These are phyloP conservation scores for Harmothoe impar DNA, from an alignment of 2,888 invertebrate species.

Conservation along the genomic window DNA sequence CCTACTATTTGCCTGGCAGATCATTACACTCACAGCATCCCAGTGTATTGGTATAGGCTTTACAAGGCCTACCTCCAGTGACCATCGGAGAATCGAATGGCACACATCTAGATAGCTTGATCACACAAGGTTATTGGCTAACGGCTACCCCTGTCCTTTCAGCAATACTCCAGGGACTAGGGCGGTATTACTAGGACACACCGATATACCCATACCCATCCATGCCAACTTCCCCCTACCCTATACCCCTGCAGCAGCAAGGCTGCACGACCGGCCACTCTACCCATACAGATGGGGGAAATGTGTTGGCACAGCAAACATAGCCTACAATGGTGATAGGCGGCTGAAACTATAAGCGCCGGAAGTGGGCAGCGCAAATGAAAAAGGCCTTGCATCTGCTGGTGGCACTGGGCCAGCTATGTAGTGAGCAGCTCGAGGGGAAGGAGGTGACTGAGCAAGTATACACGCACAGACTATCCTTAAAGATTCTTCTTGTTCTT, in stretches of 20 bases:
- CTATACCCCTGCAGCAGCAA: no score
- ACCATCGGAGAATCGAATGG: no score
- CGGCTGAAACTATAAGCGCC: constrained; percentile 38
- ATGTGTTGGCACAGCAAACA: constrained; percentile 49
- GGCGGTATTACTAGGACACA: neutral
- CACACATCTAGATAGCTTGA: no score
- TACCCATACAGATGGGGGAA: constrained; percentile 8
- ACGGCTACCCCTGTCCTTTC: no score
- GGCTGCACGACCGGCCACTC: neutral
- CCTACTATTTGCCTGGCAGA: no score
- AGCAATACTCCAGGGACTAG: no score
- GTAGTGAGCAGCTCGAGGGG: constrained; percentile 5
- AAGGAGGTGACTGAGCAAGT: constrained; percentile 14
- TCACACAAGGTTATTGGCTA: no score
- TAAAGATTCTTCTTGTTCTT: neutral
- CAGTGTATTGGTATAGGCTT: no score
- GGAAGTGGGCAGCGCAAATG: constrained; percentile 13
- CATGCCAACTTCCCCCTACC: neutral
- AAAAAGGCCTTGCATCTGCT: constrained; percentile 5
- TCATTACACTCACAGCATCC: no score
- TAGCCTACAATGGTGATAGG: neutral
- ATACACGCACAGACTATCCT: neutral
- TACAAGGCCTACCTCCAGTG: no score
- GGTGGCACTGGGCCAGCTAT: neutral
- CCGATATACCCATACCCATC: neutral